These are phyloP conservation scores for Sphinx pinastri DNA, from an alignment of 2,888 invertebrate genomes.

Conservation along the genomic window DNA sequence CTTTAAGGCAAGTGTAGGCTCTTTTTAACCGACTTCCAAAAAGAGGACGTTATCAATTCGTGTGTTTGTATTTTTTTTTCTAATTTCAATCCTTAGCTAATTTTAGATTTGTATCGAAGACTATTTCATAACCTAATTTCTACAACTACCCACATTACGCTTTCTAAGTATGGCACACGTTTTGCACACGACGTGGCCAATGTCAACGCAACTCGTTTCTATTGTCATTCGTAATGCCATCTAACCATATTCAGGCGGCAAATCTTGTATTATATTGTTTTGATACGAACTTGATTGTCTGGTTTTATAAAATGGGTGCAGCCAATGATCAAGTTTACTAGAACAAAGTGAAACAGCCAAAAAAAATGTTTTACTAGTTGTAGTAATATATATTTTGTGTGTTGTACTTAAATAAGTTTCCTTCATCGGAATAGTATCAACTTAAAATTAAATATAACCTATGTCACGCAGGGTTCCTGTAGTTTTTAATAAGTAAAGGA, in stretches of 20 bases:
- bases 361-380: too few relatives aligned
- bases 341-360: neutral
- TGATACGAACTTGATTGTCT: neutral
- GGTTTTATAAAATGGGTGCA: neutral
- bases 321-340: neutral
- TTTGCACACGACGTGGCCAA: slow-evolving; percentile 17
- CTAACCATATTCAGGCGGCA: slow-evolving; percentile 10
- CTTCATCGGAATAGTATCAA: too few relatives aligned
- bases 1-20: too few relatives aligned
- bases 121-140: slow-evolving; percentile 1
- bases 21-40: too few relatives aligned
- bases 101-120: neutral
- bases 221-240: slow-evolving; percentile 14
- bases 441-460: too few relatives aligned
- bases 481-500: too few relatives aligned
- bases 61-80: too few relatives aligned
- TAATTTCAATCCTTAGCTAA: too few relatives aligned
- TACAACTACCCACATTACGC: neutral
- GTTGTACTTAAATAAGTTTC: too few relatives aligned
- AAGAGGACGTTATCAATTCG: too few relatives aligned
- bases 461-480: too few relatives aligned
- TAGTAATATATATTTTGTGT: too few relatives aligned
- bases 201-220: neutral
- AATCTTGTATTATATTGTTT: slow-evolving; percentile 21
- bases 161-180: neutral